Base-by-base conservation (phyloP, 2,888 invertebrate genomes). In the Meiosimyza decipiens region DNA sequence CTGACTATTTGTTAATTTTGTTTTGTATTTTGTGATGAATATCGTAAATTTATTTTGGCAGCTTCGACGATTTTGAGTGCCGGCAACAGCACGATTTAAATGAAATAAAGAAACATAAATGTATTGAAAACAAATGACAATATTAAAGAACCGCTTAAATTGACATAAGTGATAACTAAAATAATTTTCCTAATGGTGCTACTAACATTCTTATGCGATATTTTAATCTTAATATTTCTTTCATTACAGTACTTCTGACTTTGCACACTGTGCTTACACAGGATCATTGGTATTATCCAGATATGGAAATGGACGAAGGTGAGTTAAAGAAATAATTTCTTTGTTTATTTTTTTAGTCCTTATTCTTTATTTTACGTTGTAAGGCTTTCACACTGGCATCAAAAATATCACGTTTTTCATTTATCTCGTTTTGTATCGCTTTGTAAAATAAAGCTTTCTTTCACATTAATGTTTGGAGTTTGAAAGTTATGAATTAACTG, bases 221-320 rank as follows among this genome's bases (percentile, higher is more conserved):
- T 40, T 9, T 40, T 9, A 40, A 6, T 7, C 40, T 9, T 40
- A 40, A 40, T 7, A 40, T 71, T 33, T n/a, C 71, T 77, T 62
- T 68, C 11, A 5, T 81, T 79, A 1, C 78, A 84, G 85, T 77
- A 28, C 75, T 78, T 76, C 72, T 80, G 68, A 75, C 71, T 12
- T 63, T 80, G 49, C 57, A 74, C 67, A 68, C 57, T 49, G 82
- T 79, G 63, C 73, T 74, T 65, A 73, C 74, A 59, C 80, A 79
- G n/a, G 71, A 68, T 33, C 78, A 78, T 51, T 86, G 85, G 85
- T 77, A 80, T 64, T 86, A 86, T 79, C 86, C 86, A 70, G 82
- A 86, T 77, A 80, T 82, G 71, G 84, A 83, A 62, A 75, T 73
- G 15, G 80, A 82, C 68, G 81, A 82, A 80, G 81, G 86, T 85